A percentile compares a stretch with the other conserved stretches of the same genome.
These are phyloP conservation scores for Pseudococcus jackbeardsleyi DNA, from an alignment of 2,888 invertebrate species.

Conservation along the genomic window DNA sequence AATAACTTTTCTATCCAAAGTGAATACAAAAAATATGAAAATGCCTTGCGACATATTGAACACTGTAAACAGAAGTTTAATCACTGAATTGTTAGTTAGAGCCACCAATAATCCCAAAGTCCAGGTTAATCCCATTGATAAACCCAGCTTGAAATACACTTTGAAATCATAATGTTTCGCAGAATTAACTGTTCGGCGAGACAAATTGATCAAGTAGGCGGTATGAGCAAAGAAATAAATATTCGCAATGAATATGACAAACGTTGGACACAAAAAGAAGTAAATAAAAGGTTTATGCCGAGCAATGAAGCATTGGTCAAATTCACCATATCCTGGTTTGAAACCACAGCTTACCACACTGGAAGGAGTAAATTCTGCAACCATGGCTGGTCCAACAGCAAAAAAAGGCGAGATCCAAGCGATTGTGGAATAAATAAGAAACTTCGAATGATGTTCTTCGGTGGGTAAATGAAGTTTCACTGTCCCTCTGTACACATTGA, in stretches of 20 bases:
- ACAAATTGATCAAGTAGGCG: constrained; percentile 70
- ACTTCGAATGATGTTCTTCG: constrained; percentile 70
- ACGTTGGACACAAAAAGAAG: constrained; percentile 72
- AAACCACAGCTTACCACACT: constrained; percentile 67
- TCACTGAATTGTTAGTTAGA: constrained; percentile 70
- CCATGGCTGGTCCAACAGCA: constrained; percentile 69
- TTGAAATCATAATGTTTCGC: constrained; percentile 69
- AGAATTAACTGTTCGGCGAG: constrained; percentile 68
- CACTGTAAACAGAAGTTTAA: constrained; percentile 72
- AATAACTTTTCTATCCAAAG: constrained; percentile 68
- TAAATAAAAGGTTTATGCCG: constrained; percentile 71
- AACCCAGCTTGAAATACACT: constrained; percentile 71
- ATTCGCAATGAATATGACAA: constrained; percentile 70
- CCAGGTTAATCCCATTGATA: constrained; percentile 73
- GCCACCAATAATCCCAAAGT: constrained; percentile 69
- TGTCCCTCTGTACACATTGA: constrained; percentile 71
- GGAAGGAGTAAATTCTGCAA: constrained; percentile 69
- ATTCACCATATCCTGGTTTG: constrained; percentile 71
- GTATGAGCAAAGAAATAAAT: constrained; percentile 71
- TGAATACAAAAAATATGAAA: constrained; percentile 72
- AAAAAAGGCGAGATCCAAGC: constrained; percentile 71
- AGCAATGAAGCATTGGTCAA: constrained; percentile 72
- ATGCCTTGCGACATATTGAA: constrained; percentile 72
- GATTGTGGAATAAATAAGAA: constrained; percentile 70
- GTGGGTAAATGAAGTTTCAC: constrained; percentile 70